Evolutionary conservation across 2,113 vertebrate species (phyloP).

Genomic region (Prionailurus viverrinus): DNA sequence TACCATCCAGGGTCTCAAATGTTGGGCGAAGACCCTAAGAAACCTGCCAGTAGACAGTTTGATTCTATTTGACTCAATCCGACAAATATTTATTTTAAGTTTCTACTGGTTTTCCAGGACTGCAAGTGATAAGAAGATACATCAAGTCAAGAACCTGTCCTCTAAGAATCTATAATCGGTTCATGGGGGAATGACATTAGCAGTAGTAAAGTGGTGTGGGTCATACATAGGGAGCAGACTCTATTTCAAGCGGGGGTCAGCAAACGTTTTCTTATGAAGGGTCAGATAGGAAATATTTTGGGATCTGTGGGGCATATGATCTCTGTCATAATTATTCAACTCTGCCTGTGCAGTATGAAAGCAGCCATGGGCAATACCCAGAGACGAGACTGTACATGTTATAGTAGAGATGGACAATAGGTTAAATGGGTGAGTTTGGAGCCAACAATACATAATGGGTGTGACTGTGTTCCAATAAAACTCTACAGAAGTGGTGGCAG

Average conservation of each 20-base stretch:
- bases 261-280: not conserved
- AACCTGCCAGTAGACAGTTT: not conserved
- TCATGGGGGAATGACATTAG: not conserved
- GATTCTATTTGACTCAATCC: not conserved
- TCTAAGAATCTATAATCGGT: not conserved
- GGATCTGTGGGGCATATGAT: not conserved
- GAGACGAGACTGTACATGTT: not conserved
- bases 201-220: not conserved
- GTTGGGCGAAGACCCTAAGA: not conserved
- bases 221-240: not conserved
- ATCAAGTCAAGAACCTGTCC: not conserved
- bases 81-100: not conserved
- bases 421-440: not conserved
- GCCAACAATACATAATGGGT: not conserved
- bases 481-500: not conserved
- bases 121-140: not conserved
- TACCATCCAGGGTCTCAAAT: not conserved
- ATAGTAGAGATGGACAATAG: not conserved
- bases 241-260: not conserved
- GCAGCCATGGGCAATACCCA: not conserved
- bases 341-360: not conserved
- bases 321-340: not conserved
- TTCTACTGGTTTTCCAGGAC: not conserved
- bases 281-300: not conserved
- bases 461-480: not conserved